Percentiles rank a stretch among this genome's conserved stretches.
Conservation (phyloP, 2,888 invertebrate genomes). For the Isoperla grammatica region DNA sequence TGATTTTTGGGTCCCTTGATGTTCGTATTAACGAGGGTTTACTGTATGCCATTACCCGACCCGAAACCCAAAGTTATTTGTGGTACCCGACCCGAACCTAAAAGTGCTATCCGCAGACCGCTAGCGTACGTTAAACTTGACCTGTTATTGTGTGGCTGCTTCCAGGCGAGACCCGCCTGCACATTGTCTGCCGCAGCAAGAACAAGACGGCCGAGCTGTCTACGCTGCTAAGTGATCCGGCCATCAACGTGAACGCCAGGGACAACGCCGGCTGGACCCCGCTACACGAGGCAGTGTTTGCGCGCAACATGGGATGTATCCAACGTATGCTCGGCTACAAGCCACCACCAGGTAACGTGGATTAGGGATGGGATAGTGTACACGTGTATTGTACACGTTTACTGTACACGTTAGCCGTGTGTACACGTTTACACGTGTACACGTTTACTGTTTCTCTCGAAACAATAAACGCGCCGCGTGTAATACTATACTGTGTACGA, state of each 20-base stretch:
- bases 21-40: too few species aligned
- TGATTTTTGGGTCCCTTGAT: too few species aligned
- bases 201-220: not conserved
- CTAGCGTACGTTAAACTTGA: too few species aligned
- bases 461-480: too few species aligned
- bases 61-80: too few species aligned
- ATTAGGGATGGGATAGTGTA: not conserved
- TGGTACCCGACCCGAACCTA: too few species aligned
- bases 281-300: not conserved
- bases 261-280: constrained; percentile 13
- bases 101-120: too few species aligned
- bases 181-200: not conserved
- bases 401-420: too few species aligned
- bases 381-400: not conserved
- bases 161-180: constrained; percentile 9
- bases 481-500: too few species aligned
- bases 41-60: too few species aligned
- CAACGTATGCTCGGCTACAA: not conserved
- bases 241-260: constrained; percentile 1
- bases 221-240: not conserved
- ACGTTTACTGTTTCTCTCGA: not conserved
- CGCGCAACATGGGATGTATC: not conserved
- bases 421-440: not conserved
- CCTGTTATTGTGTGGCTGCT: too few species aligned
- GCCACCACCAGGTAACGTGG: not conserved